Evolutionary conservation across 2,888 invertebrate species (phyloP).

Genomic region (Aphrophora alni): DNA sequence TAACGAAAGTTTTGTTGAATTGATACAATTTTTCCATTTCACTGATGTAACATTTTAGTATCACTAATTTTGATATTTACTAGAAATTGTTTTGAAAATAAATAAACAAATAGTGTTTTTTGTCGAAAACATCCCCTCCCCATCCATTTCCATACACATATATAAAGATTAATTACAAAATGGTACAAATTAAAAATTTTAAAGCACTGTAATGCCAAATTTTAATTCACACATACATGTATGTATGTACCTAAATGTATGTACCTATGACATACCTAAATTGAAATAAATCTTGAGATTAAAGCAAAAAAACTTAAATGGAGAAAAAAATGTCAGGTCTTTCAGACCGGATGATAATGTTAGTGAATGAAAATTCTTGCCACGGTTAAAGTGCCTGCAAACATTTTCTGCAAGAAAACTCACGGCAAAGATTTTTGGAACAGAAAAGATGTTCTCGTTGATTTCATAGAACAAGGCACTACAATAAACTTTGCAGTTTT

Average conservation of each 20-base stretch:
- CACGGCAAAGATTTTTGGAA: too few relatives aligned
- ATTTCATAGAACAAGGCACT: too few relatives aligned
- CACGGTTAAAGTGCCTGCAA: not conserved
- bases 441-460: too few relatives aligned
- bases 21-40: not conserved
- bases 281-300: constrained; percentile 7
- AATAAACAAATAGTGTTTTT: not conserved
- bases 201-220: constrained; percentile 3
- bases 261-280: too few relatives aligned
- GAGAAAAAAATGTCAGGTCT: not conserved
- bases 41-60: not conserved
- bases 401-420: not conserved
- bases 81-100: constrained; percentile 13
- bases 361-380: not conserved
- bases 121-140: not conserved
- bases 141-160: not conserved
- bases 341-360: not conserved
- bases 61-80: not conserved
- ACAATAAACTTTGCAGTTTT: too few relatives aligned
- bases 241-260: not conserved
- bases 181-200: not conserved
- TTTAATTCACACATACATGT: not conserved
- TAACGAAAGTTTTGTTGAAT: constrained; percentile 3
- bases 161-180: constrained; percentile 12
- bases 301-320: not conserved